These are phyloP conservation scores for Poeciliopsis prolifica DNA, from an alignment of 2,113 vertebrate species.

Conservation along the genomic window DNA sequence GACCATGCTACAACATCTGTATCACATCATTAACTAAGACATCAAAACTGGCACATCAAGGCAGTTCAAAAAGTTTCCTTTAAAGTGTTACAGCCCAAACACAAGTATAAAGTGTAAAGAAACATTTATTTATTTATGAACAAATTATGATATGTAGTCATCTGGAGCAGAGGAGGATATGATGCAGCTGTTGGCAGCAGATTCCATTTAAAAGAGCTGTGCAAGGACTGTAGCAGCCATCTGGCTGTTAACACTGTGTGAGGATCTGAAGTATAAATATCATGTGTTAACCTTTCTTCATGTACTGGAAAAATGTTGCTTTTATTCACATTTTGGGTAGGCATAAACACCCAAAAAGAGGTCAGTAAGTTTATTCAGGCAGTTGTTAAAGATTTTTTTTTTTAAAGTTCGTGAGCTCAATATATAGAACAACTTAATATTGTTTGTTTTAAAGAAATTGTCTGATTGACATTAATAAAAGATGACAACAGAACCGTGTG, in stretches of 20 bases:
- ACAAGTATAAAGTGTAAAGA: conserved; percentile 34
- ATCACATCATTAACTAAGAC: conserved; percentile 73
- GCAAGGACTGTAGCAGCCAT: conserved; percentile 61
- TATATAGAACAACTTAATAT: neutral
- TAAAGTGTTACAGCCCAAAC: conserved; percentile 55
- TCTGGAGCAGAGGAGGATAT: conserved; percentile 57
- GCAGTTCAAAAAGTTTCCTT: conserved; percentile 72
- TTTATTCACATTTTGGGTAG: conserved; percentile 14
- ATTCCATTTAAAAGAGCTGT: conserved; percentile 64
- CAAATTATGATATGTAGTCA: conserved; percentile 49
- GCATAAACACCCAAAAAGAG: neutral
- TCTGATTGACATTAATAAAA: conserved; percentile 68
- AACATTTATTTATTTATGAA: conserved; percentile 59
- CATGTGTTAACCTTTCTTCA: conserved; percentile 19
- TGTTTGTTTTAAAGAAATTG: conserved; percentile 35
- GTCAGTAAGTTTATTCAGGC: neutral
- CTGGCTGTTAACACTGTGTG: conserved; percentile 62
- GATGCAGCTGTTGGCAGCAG: conserved; percentile 67
- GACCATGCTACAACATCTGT: conserved; percentile 72
- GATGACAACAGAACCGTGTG: conserved; percentile 56
- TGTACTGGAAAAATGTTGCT: conserved; percentile 5
- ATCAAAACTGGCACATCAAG: conserved; percentile 44
- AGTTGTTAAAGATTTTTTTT: neutral
- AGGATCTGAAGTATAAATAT: conserved; percentile 43
- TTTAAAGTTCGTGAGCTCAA: neutral